Evolutionary conservation across 2,113 vertebrate species (phyloP).

Genomic region (Machaerirhynchus nigripectus): DNA sequence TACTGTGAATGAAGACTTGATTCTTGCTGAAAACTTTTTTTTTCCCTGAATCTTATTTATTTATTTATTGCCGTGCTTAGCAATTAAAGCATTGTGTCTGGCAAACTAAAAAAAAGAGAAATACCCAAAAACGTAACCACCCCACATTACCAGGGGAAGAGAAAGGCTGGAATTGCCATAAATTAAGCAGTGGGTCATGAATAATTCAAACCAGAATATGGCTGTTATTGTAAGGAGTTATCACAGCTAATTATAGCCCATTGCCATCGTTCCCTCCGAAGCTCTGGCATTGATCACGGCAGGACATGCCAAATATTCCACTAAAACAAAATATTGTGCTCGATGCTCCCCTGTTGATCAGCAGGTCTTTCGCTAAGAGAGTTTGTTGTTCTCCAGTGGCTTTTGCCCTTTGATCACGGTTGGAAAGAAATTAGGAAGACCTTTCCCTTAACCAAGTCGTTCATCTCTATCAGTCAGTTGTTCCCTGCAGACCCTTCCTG

Average conservation of each 20-base stretch:
- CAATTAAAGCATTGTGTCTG: neutral
- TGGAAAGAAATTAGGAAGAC: neutral
- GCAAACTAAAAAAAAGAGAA: neutral
- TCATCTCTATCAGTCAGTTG: neutral
- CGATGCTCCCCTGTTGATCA: neutral
- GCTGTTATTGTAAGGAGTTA: slow-evolving; percentile 41
- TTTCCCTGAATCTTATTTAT: neutral
- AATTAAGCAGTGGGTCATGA: slow-evolving; percentile 22
- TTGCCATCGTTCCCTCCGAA: neutral
- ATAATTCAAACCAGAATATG: slow-evolving; percentile 56
- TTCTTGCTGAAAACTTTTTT: neutral
- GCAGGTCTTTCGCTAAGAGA: neutral
- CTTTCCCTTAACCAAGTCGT: neutral
- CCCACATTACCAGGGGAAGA: neutral
- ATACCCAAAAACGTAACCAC: neutral
- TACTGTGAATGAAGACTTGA: neutral
- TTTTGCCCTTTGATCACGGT: neutral
- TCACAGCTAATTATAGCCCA: slow-evolving; percentile 53
- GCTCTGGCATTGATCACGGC: slow-evolving; percentile 33
- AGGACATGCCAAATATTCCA: slow-evolving; percentile 45
- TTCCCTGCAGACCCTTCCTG: neutral
- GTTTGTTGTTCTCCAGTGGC: neutral
- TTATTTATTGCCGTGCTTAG: neutral
- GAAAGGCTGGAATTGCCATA: neutral
- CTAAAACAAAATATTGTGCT: slow-evolving; percentile 26